A percentile compares a stretch with the other conserved stretches of the same genome.
phyloP scores from a whole-genome alignment of 92 coral and sea anemone genomes.

The Actinernus sp. region DNA sequence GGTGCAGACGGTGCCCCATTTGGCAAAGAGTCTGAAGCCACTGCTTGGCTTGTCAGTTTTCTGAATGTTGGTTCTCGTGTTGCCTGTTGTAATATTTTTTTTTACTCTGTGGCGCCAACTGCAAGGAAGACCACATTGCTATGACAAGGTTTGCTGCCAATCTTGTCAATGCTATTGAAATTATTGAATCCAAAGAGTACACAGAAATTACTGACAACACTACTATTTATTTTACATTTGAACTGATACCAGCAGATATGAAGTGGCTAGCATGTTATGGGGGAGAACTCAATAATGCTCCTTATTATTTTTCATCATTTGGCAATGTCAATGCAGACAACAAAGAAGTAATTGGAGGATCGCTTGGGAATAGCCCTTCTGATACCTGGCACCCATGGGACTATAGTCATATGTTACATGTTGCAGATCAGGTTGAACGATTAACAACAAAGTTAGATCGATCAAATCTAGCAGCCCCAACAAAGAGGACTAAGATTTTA shows the following conservation, averaged over 20 bases:
- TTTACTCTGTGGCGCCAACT: conserved; percentile 21
- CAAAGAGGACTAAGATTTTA: conserved; percentile 45
- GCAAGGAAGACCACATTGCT: conserved; percentile 14
- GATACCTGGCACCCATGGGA: conserved; percentile 76
- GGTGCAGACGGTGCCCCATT: conserved; percentile 31
- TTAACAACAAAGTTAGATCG: not conserved
- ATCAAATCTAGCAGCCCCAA: conserved; percentile 38
- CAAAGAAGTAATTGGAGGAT: not conserved
- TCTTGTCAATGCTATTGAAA: not conserved
- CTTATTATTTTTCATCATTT: conserved; percentile 49
- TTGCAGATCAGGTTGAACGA: conserved; percentile 30
- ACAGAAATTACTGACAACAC: not conserved
- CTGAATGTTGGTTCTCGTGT: not conserved
- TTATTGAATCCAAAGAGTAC: not conserved
- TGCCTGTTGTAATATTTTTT: conserved; percentile 9
- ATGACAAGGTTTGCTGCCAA: conserved; percentile 1
- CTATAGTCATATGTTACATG: conserved; percentile 32
- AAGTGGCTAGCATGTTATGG: conserved; percentile 50
- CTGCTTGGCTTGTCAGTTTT: conserved; percentile 20
- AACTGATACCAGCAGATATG: conserved; percentile 55
- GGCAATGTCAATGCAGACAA: conserved; percentile 61
- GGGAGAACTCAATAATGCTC: conserved; percentile 64
- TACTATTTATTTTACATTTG: conserved; percentile 19
- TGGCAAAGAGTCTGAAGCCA: conserved; percentile 19
- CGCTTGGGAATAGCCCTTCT: conserved; percentile 10